phyloP scores from a whole-genome alignment of 2,113 vertebrate species.

The Ranitomeya variabilis region DNA sequence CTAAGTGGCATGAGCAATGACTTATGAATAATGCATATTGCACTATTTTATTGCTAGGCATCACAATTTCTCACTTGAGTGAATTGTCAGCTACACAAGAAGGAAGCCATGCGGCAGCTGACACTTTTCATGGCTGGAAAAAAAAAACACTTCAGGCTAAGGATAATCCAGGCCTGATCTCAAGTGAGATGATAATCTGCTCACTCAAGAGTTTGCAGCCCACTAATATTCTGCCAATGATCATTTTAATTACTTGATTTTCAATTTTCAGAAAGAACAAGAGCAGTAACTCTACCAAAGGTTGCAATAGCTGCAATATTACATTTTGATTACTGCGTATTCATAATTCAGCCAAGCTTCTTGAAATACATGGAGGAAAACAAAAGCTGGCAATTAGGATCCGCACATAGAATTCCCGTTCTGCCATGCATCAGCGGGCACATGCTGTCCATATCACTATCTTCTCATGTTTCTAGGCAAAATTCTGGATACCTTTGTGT shows the following conservation, averaged over 20 bases:
- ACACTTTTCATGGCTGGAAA: constrained; percentile 19
- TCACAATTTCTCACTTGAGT: constrained; percentile 46
- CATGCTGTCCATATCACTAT: neutral
- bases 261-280: neutral
- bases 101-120: constrained; percentile 5
- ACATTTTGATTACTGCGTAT: neutral
- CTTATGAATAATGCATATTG: constrained; percentile 50
- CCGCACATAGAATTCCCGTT: neutral
- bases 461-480: constrained; percentile 8
- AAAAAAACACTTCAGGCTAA: neutral
- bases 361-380: neutral
- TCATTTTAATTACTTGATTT: neutral
- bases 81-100: constrained; percentile 29
- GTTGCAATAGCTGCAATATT: constrained; percentile 12
- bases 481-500: neutral
- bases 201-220: constrained; percentile 23
- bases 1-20: constrained; percentile 27
- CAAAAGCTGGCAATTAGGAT: neutral
- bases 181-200: constrained; percentile 23
- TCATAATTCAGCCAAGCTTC: neutral
- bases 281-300: neutral
- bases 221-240: neutral
- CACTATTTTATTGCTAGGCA: constrained; percentile 34
- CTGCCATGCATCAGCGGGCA: neutral
- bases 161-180: constrained; percentile 40